Conservation (phyloP, 2,888 invertebrate species). For the Drosophila setosimentum region DNA sequence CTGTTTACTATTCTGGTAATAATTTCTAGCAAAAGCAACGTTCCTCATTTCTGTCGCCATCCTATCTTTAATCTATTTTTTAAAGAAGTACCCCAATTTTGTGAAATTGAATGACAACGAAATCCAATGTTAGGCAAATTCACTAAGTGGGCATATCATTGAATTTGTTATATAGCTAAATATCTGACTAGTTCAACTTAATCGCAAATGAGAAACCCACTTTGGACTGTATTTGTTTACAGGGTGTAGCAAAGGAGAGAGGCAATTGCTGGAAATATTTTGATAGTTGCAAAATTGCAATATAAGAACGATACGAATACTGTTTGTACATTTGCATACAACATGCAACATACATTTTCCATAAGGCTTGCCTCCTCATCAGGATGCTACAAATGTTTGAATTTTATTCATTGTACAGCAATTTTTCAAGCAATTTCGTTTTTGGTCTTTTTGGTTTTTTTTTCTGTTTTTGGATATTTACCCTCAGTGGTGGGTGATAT, state of each 20-base stretch:
- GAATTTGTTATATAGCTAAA: neutral
- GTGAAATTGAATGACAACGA: neutral
- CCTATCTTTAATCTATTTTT: neutral
- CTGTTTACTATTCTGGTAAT: neutral
- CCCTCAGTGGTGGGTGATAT: slow-evolving; percentile 5
- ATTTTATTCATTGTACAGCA: slow-evolving; percentile 70
- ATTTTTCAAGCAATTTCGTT: slow-evolving; percentile 62
- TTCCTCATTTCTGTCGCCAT: neutral
- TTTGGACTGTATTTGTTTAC: neutral
- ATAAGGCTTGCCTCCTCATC: slow-evolving; percentile 49
- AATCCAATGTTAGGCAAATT: neutral
- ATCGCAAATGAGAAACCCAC: slow-evolving; percentile 1
- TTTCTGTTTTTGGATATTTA: slow-evolving; percentile 56
- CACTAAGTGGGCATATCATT: neutral
- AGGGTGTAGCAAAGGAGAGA: slow-evolving; percentile 31
- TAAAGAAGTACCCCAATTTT: neutral
- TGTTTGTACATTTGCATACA: slow-evolving; percentile 63
- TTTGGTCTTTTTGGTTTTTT: slow-evolving; percentile 29
- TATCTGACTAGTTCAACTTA: neutral
- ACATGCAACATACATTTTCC: slow-evolving; percentile 69
- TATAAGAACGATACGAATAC: slow-evolving; percentile 43
- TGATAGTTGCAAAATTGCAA: slow-evolving; percentile 64
- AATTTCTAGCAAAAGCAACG: neutral
- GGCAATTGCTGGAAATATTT: slow-evolving; percentile 54
- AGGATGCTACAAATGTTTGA: slow-evolving; percentile 48